Evolutionary conservation across 2,797 vertebrate genomes (phyloP).

Genomic region (Alfaro cultratus): DNA sequence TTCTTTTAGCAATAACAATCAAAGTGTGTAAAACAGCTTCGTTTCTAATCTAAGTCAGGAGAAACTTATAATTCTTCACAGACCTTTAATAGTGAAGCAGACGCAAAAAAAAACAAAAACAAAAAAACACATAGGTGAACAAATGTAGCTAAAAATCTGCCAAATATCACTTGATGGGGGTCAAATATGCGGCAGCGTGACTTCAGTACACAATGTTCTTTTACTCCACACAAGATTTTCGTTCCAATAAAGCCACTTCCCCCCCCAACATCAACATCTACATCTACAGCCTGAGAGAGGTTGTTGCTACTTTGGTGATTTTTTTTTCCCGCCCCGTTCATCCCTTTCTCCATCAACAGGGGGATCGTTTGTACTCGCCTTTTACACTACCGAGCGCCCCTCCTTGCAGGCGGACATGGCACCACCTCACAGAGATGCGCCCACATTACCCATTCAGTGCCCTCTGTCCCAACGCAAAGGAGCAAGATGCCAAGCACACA

Average conservation of each 20-base stretch:
- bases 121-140: neutral
- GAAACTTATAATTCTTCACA: neutral
- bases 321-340: conserved; percentile 3
- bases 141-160: neutral
- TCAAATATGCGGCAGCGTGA: neutral
- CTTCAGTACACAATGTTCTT: neutral
- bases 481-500: conserved; percentile 41
- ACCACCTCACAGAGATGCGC: conserved; percentile 64
- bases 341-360: conserved; percentile 43
- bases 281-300: neutral
- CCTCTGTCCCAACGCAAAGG: conserved; percentile 49
- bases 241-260: neutral
- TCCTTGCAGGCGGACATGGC: conserved; percentile 66
- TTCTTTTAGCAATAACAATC: neutral
- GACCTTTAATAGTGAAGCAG: neutral
- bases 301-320: conserved; percentile 21
- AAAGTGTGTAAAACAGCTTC: neutral
- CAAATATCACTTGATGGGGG: too few relatives aligned
- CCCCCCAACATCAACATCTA: neutral
- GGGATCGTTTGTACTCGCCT: conserved; percentile 37
- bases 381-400: conserved; percentile 14
- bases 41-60: neutral
- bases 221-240: neutral
- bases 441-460: conserved; percentile 61
- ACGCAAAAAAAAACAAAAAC: fast-evolving